These are phyloP conservation scores for Calycopis cecrops DNA, from an alignment of 1,140 invertebrate genomes.

Conservation along the genomic window DNA sequence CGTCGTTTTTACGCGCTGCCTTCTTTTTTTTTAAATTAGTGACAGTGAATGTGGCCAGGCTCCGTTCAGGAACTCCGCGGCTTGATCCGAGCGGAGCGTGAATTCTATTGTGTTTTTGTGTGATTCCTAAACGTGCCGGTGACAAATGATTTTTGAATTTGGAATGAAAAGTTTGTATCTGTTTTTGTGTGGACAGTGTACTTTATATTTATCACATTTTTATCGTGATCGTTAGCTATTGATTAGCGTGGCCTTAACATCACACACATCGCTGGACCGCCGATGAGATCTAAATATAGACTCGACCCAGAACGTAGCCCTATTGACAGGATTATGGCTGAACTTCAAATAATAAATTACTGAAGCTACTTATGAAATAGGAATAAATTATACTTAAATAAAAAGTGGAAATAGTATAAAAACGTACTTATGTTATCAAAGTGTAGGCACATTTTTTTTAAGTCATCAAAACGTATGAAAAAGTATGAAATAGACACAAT, in stretches of 20 bases:
- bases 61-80: constrained; percentile 54
- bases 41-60: constrained; percentile 34
- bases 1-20: constrained; percentile 26
- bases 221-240: constrained; percentile 30
- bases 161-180: constrained; percentile 25
- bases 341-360: constrained; percentile 7
- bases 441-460: no score
- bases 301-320: constrained; percentile 34
- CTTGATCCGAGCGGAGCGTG: constrained; percentile 37
- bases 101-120: constrained; percentile 19
- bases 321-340: constrained; percentile 31
- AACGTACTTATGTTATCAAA: no score
- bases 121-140: not conserved
- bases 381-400: no score
- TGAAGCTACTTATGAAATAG: no score
- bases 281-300: constrained; percentile 59
- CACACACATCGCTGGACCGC: constrained; percentile 53
- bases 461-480: no score
- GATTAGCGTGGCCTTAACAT: constrained; percentile 55
- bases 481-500: no score
- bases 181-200: constrained; percentile 15
- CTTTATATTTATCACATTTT: constrained; percentile 10
- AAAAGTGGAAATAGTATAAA: no score
- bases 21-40: constrained; percentile 21
- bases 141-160: not conserved